phyloP scores from a whole-genome alignment of 2,797 vertebrate species.

The Rachycentron canadum region DNA sequence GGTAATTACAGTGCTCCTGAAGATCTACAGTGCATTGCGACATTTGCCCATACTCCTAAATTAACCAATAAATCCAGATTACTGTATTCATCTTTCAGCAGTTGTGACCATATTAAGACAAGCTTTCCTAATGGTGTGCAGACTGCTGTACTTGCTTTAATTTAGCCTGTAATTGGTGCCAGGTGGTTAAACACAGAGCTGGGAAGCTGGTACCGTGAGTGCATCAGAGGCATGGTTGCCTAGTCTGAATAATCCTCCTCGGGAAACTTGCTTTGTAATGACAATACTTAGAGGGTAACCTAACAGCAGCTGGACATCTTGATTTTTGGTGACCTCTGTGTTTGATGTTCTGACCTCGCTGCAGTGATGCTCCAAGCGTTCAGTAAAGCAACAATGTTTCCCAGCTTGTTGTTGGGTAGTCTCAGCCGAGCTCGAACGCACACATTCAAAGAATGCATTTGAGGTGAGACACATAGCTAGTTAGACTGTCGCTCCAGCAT shows the following conservation, averaged over 20 bases:
- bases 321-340: background rate
- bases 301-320: background rate
- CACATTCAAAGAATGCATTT: background rate
- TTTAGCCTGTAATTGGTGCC: constrained; percentile 63
- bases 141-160: constrained; percentile 64
- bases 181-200: constrained; percentile 58
- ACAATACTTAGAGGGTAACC: background rate
- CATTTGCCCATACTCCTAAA: constrained; percentile 59
- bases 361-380: background rate
- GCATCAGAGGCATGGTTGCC: constrained; percentile 25
- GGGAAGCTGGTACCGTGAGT: constrained; percentile 11
- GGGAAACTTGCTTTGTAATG: constrained; percentile 9
- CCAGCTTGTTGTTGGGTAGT: background rate
- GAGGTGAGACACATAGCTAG: background rate
- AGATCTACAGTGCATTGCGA: constrained; percentile 38
- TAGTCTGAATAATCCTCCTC: constrained; percentile 7
- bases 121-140: constrained; percentile 49
- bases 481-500: background rate
- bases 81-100: constrained; percentile 60
- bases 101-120: constrained; percentile 57
- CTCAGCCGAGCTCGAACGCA: background rate
- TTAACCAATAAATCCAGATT: constrained; percentile 72
- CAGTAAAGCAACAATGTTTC: background rate
- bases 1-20: constrained; percentile 59
- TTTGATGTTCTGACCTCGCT: background rate